A percentile compares a stretch with the other conserved stretches of the same genome.
Evolutionary conservation across 2,888 invertebrate genomes (phyloP).

Genomic region (Brachypterus glaber): DNA sequence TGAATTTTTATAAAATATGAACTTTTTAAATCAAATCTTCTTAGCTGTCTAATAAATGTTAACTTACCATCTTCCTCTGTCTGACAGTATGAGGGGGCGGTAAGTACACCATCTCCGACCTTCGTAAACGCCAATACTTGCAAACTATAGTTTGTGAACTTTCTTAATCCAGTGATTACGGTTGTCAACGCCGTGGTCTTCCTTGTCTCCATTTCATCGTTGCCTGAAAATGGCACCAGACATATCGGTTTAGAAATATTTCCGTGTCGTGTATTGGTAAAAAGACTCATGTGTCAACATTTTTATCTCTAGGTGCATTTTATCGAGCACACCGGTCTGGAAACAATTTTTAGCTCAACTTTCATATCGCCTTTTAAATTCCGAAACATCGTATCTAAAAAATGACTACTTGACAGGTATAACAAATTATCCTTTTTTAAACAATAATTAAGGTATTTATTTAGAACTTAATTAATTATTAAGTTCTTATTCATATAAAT

Average conservation of each 20-base stretch:
- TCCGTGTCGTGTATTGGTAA: too few relatives aligned
- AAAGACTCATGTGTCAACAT: too few relatives aligned
- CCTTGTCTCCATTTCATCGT: conserved; percentile 49
- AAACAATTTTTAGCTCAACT: too few relatives aligned
- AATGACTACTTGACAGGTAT: too few relatives aligned
- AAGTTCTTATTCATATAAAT: too few relatives aligned
- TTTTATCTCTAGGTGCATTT: too few relatives aligned
- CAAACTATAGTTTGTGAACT: conserved; percentile 72
- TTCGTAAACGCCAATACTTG: conserved; percentile 70
- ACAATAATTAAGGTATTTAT: too few relatives aligned
- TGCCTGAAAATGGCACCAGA: conserved; percentile 33
- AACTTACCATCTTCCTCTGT: conserved; percentile 67
- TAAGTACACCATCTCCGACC: conserved; percentile 65
- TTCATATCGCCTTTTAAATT: too few relatives aligned
- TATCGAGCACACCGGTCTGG: too few relatives aligned
- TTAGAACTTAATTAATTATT: too few relatives aligned
- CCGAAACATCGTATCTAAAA: too few relatives aligned
- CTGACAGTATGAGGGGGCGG: conserved; percentile 58
- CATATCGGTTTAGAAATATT: conserved; percentile 9
- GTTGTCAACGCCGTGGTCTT: conserved; percentile 61
- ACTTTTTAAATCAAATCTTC: neutral
- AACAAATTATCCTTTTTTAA: too few relatives aligned
- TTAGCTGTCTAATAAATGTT: conserved; percentile 9
- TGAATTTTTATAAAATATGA: neutral
- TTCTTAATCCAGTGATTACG: conserved; percentile 59